phyloP scores from a whole-genome alignment of 2,888 invertebrate species.

The Erebia aethiops region DNA sequence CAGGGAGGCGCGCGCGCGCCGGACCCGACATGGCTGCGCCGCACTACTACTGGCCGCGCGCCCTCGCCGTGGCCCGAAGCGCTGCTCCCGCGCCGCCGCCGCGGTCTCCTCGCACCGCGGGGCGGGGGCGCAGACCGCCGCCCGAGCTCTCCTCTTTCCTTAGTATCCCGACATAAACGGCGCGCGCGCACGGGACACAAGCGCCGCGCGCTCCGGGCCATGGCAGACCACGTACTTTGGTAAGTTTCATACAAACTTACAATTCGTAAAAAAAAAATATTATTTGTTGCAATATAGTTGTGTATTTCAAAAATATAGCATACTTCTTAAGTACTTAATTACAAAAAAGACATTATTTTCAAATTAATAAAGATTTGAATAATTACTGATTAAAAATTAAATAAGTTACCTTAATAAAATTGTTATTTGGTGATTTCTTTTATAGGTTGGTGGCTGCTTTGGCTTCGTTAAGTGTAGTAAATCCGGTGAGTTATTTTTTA shows the following conservation, averaged over 20 bases:
- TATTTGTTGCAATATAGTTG: not conserved
- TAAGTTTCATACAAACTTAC: slow-evolving; percentile 49
- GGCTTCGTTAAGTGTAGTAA: slow-evolving; percentile 65
- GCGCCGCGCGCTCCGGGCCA: slow-evolving; percentile 80
- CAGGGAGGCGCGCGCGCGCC: slow-evolving; percentile 75
- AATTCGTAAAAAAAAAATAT: not conserved
- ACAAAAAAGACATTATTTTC: not conserved
- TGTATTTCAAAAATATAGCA: not conserved
- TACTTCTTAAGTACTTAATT: not conserved
- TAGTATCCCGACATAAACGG: slow-evolving; percentile 80
- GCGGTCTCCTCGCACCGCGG: slow-evolving; percentile 47
- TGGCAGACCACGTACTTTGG: slow-evolving; percentile 79
- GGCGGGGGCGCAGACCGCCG: slow-evolving; percentile 67
- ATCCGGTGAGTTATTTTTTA: slow-evolving; percentile 61
- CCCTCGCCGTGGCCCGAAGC: slow-evolving; percentile 57
- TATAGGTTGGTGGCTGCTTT: slow-evolving; percentile 73
- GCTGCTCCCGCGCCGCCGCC: slow-evolving; percentile 49
- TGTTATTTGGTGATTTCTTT: slow-evolving; percentile 15
- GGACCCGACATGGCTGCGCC: slow-evolving; percentile 81
- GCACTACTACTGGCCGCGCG: slow-evolving; percentile 78
- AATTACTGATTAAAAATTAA: slow-evolving; percentile 30
- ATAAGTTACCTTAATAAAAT: slow-evolving; percentile 22
- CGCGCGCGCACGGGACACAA: slow-evolving; percentile 80
- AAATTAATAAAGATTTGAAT: slow-evolving; percentile 3
- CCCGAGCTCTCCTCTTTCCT: slow-evolving; percentile 72